These are phyloP conservation scores for Lepas anatifera DNA, from an alignment of 2,888 invertebrate species.

Conservation along the genomic window DNA sequence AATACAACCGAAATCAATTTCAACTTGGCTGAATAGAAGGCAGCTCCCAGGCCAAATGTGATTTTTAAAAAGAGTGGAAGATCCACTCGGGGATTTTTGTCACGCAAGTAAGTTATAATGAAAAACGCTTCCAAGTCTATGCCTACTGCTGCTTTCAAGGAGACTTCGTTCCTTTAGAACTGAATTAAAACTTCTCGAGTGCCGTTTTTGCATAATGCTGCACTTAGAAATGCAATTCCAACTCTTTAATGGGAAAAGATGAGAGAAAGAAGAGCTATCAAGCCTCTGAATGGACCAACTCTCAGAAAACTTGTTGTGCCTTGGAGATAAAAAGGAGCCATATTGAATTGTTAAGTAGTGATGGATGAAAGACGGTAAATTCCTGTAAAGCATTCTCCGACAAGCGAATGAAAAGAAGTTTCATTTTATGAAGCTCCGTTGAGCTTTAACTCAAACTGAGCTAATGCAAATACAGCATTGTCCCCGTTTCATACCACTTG, in stretches of 20 bases:
- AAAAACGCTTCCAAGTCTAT: constrained; percentile 3
- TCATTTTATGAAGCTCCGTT: too few species aligned
- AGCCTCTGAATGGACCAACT: constrained; percentile 1
- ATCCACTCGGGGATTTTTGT: background rate
- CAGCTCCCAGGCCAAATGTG: background rate
- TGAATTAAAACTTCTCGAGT: constrained; percentile 7
- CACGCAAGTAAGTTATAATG: constrained; percentile 3
- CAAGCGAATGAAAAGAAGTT: too few species aligned
- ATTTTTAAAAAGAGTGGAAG: constrained; percentile 8
- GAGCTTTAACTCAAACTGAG: too few species aligned
- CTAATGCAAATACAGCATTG: too few species aligned
- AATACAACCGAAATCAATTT: constrained; percentile 10
- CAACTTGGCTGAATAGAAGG: constrained; percentile 6
- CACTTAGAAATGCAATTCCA: constrained; percentile 10
- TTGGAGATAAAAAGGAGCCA: constrained; percentile 8
- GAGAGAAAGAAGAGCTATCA: constrained; percentile 10
- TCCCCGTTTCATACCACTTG: too few species aligned
- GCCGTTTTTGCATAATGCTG: constrained; percentile 10
- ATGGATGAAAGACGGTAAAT: background rate
- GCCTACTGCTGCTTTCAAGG: background rate
- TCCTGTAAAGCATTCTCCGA: too few species aligned
- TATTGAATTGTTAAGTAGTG: constrained; percentile 12
- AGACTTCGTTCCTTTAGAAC: background rate
- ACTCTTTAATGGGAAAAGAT: constrained; percentile 9
- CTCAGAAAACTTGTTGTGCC: constrained; percentile 3